phyloP scores from a whole-genome alignment of 2,797 vertebrate species.

The Enteromius mattozi region DNA sequence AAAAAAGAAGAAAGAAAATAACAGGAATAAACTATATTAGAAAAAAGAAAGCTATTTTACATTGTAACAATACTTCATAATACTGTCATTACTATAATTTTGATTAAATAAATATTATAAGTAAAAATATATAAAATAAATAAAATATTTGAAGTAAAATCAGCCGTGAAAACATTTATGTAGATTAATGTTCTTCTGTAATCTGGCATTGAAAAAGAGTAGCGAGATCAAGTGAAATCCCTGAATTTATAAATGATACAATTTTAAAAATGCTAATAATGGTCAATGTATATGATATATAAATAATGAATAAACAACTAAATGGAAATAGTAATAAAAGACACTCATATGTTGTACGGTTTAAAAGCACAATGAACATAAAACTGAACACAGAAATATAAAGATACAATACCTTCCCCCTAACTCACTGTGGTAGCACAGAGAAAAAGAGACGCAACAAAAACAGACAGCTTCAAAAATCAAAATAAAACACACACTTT shows the following conservation, averaged over 20 bases:
- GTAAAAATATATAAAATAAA: too few relatives aligned
- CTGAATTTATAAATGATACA: background rate
- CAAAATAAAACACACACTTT: slow-evolving; percentile 61
- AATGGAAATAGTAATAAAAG: background rate
- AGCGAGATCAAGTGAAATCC: background rate
- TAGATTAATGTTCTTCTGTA: background rate
- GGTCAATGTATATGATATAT: too few relatives aligned
- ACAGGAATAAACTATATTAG: background rate
- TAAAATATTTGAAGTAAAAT: background rate
- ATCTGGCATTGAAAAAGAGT: background rate
- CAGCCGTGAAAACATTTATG: background rate
- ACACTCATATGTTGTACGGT: background rate
- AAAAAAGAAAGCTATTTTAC: background rate
- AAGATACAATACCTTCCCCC: slow-evolving; percentile 84
- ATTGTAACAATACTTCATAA: background rate
- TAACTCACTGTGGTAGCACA: slow-evolving; percentile 84
- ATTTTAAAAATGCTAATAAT: background rate
- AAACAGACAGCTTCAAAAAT: slow-evolving; percentile 69
- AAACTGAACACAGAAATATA: slow-evolving; percentile 70
- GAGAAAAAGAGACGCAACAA: slow-evolving; percentile 79
- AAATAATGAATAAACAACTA: background rate
- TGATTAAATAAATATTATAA: background rate
- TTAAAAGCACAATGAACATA: slow-evolving; percentile 40
- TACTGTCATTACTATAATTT: background rate
- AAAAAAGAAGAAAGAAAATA: background rate